Conservation (phyloP, 2,797 vertebrate species). For the Telmatherina bonti region DNA sequence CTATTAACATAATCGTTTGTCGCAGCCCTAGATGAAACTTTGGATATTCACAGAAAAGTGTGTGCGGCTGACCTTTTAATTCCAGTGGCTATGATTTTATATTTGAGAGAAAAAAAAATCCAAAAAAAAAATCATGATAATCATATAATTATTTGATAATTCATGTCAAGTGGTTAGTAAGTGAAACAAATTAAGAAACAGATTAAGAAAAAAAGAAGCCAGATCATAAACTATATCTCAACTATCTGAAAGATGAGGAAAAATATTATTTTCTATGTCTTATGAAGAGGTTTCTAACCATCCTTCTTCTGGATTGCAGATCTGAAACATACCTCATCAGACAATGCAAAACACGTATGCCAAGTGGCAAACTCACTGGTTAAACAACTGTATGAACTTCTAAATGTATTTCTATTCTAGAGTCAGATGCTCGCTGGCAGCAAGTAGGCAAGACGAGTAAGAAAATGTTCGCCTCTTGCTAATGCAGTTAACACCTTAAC, state of each 20-base stretch:
- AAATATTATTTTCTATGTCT: not conserved
- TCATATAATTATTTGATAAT: too few species aligned
- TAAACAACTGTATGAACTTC: constrained; percentile 3
- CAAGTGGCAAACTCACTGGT: not conserved
- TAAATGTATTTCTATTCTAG: too few species aligned
- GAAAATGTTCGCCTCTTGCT: too few species aligned
- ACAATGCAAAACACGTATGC: constrained; percentile 22
- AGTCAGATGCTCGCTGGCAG: too few species aligned
- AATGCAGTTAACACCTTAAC: too few species aligned
- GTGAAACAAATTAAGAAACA: constrained; percentile 20
- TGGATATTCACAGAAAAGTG: constrained; percentile 44
- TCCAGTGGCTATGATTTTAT: constrained; percentile 37
- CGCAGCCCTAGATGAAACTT: constrained; percentile 6
- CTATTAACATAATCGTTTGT: too few species aligned
- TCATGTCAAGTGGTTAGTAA: constrained; percentile 3
- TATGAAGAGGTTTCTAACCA: too few species aligned
- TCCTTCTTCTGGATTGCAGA: constrained; percentile 17
- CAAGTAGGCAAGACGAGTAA: too few species aligned
- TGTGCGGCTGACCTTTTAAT: not conserved
- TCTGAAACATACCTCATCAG: constrained; percentile 49
- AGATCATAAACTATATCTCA: not conserved
- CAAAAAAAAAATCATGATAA: too few species aligned
- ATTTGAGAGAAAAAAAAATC: too few species aligned
- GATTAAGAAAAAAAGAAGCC: too few species aligned
- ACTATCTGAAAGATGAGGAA: not conserved